Percentiles rank a stretch among this genome's conserved stretches.
phyloP scores from a whole-genome alignment of 2,113 vertebrate species.

The Orthonyx spaldingii region DNA sequence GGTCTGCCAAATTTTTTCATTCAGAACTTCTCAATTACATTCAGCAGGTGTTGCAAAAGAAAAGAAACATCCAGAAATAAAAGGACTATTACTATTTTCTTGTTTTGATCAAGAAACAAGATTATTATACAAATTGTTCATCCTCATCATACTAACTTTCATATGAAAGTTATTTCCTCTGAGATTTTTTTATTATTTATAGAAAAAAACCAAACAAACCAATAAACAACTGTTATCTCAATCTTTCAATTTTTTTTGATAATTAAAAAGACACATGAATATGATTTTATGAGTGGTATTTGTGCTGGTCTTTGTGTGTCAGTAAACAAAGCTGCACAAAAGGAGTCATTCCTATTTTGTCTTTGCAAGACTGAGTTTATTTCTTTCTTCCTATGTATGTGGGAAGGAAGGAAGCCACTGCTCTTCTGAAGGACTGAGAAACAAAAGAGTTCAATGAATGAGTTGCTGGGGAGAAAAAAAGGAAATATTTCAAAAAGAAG shows the following conservation, averaged over 20 bases:
- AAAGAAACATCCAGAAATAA: neutral
- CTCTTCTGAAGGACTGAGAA: neutral
- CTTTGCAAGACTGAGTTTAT: neutral
- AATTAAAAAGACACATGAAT: neutral
- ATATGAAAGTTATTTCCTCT: neutral
- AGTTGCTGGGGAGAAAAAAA: neutral
- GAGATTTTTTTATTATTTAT: neutral
- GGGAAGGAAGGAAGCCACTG: neutral
- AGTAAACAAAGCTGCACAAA: neutral
- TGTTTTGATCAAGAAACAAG: neutral
- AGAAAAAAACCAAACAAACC: neutral
- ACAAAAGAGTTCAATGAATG: neutral
- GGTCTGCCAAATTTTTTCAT: neutral
- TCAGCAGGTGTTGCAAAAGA: neutral
- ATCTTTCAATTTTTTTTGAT: neutral
- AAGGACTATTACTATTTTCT: neutral
- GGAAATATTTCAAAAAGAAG: rapidly evolving
- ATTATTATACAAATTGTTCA: neutral
- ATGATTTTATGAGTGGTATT: neutral
- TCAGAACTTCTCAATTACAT: neutral
- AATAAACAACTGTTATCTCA: neutral
- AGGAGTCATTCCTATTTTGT: neutral
- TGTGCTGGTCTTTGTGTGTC: neutral
- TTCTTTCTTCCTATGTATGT: neutral
- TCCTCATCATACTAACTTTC: neutral